These are phyloP conservation scores for Corella eumyota DNA, from an alignment of 23 tunicate species.

Conservation along the genomic window DNA sequence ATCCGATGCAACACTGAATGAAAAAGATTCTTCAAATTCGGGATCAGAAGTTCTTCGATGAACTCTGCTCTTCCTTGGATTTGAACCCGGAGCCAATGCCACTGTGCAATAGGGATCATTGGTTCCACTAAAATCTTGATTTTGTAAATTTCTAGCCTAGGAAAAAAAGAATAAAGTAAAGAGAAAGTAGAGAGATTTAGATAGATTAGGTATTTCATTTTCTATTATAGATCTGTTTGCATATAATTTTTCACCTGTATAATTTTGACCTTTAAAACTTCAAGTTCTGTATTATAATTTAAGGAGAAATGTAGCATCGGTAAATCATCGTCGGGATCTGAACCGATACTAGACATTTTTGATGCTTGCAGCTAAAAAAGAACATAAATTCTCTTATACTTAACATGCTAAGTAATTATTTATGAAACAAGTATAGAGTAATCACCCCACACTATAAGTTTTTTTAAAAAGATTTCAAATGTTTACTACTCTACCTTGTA, in stretches of 20 bases:
- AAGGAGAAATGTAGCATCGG: slow-evolving; percentile 30
- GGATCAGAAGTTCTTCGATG: slow-evolving; percentile 33
- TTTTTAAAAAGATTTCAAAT: neutral
- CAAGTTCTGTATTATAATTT: slow-evolving; percentile 17
- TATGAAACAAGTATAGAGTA: no score
- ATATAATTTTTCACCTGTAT: slow-evolving; percentile 27
- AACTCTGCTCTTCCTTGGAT: slow-evolving; percentile 27
- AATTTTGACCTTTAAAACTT: slow-evolving; percentile 38
- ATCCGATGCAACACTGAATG: slow-evolving; percentile 9
- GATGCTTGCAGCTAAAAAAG: slow-evolving; percentile 1
- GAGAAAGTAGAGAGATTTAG: neutral
- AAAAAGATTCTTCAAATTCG: slow-evolving; percentile 46
- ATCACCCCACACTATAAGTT: slow-evolving; percentile 1
- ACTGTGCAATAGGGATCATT: slow-evolving; percentile 46
- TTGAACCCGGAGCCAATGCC: slow-evolving; percentile 21
- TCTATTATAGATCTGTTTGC: neutral
- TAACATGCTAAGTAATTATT: no score
- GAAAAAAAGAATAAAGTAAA: neutral
- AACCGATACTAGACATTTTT: slow-evolving; percentile 25
- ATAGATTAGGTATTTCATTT: neutral
- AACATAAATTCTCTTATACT: no score
- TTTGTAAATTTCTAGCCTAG: slow-evolving; percentile 33
- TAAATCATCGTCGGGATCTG: slow-evolving; percentile 25
- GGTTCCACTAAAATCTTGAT: slow-evolving; percentile 21
- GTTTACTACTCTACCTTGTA: slow-evolving; percentile 22